A percentile compares a stretch with the other conserved stretches of the same genome.
Evolutionary conservation across 2,797 vertebrate genomes (phyloP).

Genomic region (Centroberyx gerrardi): DNA sequence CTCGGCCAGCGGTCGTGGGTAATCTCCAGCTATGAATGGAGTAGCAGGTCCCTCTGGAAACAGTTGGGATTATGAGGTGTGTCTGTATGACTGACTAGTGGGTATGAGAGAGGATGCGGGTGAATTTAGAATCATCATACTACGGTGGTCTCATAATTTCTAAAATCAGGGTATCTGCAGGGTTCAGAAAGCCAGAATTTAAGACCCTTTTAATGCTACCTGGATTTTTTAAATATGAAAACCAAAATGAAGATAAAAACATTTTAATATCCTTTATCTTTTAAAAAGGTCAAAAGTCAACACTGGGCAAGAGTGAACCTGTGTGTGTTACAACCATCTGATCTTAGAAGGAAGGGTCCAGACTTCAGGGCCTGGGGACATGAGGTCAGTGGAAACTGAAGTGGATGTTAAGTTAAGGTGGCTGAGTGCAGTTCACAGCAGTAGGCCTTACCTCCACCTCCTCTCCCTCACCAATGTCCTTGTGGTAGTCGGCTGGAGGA

Average conservation of each 20-base stretch:
- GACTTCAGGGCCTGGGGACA: neutral
- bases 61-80: neutral
- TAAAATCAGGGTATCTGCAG: neutral
- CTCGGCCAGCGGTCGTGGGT: neutral
- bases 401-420: neutral
- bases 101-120: neutral
- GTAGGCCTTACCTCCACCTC: constrained; percentile 91
- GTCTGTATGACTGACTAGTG: neutral
- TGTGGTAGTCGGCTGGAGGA: constrained; percentile 90
- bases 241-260: too few species aligned
- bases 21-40: constrained; percentile 10
- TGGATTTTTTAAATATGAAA: too few species aligned
- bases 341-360: neutral
- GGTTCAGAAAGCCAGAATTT: too few species aligned
- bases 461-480: constrained; percentile 94
- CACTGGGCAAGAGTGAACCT: neutral
- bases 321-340: neutral
- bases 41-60: neutral
- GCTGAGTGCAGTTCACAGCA: neutral
- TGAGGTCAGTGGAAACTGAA: neutral
- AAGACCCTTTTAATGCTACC: too few species aligned
- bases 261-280: neutral
- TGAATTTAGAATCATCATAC: neutral
- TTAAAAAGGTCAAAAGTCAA: neutral
- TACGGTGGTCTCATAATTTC: too few species aligned